These are phyloP conservation scores for Sciurus carolinensis DNA, from an alignment of 2,797 vertebrate genomes.

Conservation along the genomic window DNA sequence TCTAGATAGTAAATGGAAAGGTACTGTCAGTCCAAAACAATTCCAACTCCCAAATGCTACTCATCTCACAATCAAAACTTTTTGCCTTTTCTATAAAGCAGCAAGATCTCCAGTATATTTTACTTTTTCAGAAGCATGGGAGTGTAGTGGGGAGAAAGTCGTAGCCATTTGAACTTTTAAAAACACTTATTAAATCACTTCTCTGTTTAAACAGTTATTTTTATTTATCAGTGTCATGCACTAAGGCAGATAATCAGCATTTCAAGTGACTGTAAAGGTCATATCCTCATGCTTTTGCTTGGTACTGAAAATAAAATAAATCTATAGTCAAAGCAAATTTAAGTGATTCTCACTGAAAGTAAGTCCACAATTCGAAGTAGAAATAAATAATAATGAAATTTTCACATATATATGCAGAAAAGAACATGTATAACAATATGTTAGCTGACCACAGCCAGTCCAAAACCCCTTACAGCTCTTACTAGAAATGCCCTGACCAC, in stretches of 20 bases:
- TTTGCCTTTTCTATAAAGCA: constrained; percentile 29
- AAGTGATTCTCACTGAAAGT: constrained; percentile 48
- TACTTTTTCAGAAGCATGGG: constrained; percentile 42
- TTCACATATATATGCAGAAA: constrained; percentile 3
- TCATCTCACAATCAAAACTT: neutral
- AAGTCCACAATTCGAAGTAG: constrained; percentile 6
- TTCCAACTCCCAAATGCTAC: neutral
- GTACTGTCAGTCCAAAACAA: neutral
- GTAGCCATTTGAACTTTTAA: constrained; percentile 60
- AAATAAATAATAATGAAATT: constrained; percentile 58
- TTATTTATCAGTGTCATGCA: constrained; percentile 47
- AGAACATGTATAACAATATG: neutral
- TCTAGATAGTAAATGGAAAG: constrained; percentile 43
- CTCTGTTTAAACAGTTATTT: constrained; percentile 68
- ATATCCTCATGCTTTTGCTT: constrained; percentile 54
- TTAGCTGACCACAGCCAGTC: neutral
- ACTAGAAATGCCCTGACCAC: neutral
- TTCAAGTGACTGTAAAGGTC: constrained; percentile 56
- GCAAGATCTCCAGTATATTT: neutral
- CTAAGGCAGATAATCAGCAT: constrained; percentile 47
- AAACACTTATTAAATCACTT: constrained; percentile 73
- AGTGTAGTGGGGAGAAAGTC: neutral
- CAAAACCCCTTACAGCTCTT: constrained; percentile 42
- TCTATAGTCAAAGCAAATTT: constrained; percentile 41
- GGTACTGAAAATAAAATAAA: constrained; percentile 65